Evolutionary conservation across 1,140 invertebrate genomes (phyloP), one percentile per base, ranked within the genome.

Genomic region (Hycleus phaleratus): DNA sequence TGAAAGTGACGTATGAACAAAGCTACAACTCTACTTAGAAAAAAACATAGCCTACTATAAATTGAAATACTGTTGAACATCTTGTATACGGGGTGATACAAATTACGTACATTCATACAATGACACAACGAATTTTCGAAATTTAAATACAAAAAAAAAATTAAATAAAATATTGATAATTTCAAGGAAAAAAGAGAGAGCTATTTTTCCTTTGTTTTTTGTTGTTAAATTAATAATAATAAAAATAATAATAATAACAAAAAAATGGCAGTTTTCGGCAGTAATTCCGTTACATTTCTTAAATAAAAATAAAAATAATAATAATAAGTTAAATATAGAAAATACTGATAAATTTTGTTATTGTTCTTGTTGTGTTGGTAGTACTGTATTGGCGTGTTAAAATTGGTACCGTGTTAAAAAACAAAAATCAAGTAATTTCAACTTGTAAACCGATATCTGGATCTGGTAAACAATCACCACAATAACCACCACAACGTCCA

Each of bases 401-500:
- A 46, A 8, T n/a, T 18, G 45, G 10, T 18, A n/a, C 7, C 18
- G 18, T 18, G 18, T 18, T 18, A 18, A 46, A 58, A 51, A 58
- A 25, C 39, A 11, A 39, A 40, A 18, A 18, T 43, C 68, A 71
- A 55, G 68, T 73, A 5, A 73, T 61, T 59, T 73, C 71, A 4
- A 73, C 62, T 26, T 63, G 58, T 2, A 73, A 52, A 26, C 71
- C 71, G 24, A 65, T 57, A 43, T 49, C 38, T 1, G 64, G 66
- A 49, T 71, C 67, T 0, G 70, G 65, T 9, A 53, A 39, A 45
- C 71, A 73, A 9, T 64, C 59, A 18, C 71, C 71, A 49, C 71
- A 73, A 47, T 66, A 68, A 4, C 70, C 70, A 10, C 70, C 70
- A 50, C 71, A 73, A 49, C 54, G 52, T 3, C 71, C 71, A 7